phyloP scores from a whole-genome alignment of 2,888 invertebrate species.

The Nephrotoma guestfalica region DNA sequence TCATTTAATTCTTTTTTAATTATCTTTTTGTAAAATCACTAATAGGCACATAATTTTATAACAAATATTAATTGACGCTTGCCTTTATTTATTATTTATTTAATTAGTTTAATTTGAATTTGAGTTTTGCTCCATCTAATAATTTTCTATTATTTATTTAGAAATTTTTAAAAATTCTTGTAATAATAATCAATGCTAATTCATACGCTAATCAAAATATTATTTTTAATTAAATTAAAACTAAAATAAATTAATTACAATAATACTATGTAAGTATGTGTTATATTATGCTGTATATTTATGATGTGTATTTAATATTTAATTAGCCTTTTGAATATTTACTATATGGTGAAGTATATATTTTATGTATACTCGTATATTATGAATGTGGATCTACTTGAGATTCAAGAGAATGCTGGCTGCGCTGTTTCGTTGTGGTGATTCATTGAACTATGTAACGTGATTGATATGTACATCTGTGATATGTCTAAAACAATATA shows the following conservation, averaged over 20 bases:
- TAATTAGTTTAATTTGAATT: neutral
- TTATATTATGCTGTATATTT: neutral
- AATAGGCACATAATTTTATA: constrained; percentile 4
- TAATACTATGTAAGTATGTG: neutral
- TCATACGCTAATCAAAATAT: neutral
- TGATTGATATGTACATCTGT: neutral
- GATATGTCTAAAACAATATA: neutral
- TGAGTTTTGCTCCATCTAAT: neutral
- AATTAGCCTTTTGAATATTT: neutral
- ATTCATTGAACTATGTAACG: neutral
- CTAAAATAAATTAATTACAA: neutral
- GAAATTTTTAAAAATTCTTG: neutral
- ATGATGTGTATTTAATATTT: neutral
- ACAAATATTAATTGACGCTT: constrained; percentile 5
- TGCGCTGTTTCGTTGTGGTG: neutral
- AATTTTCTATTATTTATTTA: neutral
- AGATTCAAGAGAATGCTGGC: neutral
- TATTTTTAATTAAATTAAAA: neutral
- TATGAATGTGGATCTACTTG: neutral
- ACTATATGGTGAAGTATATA: neutral
- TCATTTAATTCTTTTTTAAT: neutral
- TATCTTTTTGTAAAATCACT: neutral
- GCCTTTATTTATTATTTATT: neutral
- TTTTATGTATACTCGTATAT: neutral
- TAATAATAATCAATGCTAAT: neutral